These are phyloP conservation scores for Ischnus inquisitorius DNA, from an alignment of 2,888 invertebrate genomes.

Conservation along the genomic window DNA sequence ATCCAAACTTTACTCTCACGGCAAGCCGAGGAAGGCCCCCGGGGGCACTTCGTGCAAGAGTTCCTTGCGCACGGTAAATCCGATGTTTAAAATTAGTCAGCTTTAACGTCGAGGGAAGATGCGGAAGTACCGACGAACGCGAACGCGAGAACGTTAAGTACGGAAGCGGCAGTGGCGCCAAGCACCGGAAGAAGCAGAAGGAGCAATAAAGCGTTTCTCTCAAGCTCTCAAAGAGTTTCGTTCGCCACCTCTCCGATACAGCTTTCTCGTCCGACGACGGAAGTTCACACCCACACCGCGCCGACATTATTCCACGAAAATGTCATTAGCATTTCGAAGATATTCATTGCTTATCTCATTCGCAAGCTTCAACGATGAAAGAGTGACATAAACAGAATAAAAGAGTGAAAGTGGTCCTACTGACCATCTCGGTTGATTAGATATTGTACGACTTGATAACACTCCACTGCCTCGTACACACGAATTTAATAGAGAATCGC, in stretches of 20 bases:
- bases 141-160: not conserved
- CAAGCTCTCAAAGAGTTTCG: not conserved
- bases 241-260: not conserved
- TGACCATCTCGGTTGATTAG: conserved; percentile 5
- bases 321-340: conserved; percentile 6
- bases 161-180: not conserved
- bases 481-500: conserved; percentile 17
- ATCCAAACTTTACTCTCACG: conserved; percentile 43
- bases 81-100: conserved; percentile 54
- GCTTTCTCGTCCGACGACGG: not conserved
- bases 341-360: not conserved
- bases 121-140: not conserved
- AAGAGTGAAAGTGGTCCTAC: not conserved
- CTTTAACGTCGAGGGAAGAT: conserved; percentile 22
- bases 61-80: conserved; percentile 32
- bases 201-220: conserved; percentile 22
- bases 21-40: conserved; percentile 18
- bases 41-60: not conserved
- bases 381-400: not conserved
- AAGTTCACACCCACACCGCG: conserved; percentile 5
- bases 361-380: not conserved
- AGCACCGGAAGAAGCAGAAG: conserved; percentile 18
- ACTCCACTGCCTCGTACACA: not conserved
- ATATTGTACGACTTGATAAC: conserved; percentile 19
- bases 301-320: not conserved